These are phyloP conservation scores for Natrix natrix DNA, from an alignment of 2,797 vertebrate species.

Conservation along the genomic window DNA sequence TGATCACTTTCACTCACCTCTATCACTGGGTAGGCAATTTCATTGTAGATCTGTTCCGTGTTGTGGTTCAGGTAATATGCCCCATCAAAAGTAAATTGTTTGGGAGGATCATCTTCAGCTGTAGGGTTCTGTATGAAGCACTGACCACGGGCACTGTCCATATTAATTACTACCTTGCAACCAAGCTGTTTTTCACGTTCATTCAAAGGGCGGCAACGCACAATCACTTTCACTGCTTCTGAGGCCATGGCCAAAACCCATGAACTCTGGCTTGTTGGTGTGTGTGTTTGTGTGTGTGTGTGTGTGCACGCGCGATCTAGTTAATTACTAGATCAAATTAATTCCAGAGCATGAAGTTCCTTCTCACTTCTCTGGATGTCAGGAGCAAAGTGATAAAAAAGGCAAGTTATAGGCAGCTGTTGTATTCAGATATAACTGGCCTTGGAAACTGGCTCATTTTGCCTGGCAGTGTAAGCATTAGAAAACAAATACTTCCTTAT, in stretches of 20 bases:
- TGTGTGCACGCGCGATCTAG: not conserved
- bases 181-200: slow-evolving; percentile 75
- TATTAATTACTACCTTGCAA: slow-evolving; percentile 73
- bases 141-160: slow-evolving; percentile 75
- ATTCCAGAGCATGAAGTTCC: not conserved
- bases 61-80: slow-evolving; percentile 78
- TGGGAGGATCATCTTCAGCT: slow-evolving; percentile 74
- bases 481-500: not conserved
- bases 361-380: not conserved
- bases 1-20: slow-evolving; percentile 74
- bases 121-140: slow-evolving; percentile 82
- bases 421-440: not conserved
- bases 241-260: slow-evolving; percentile 71
- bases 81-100: slow-evolving; percentile 90
- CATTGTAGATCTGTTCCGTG: slow-evolving; percentile 89
- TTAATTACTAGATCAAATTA: not conserved
- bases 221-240: slow-evolving; percentile 84
- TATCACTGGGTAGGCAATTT: slow-evolving; percentile 82
- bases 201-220: slow-evolving; percentile 82
- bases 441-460: not conserved
- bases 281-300: accelerated
- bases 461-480: not conserved
- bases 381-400: not conserved
- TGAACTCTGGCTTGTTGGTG: accelerated
- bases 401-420: not conserved